Percentiles rank a stretch among this genome's conserved stretches.
These are phyloP conservation scores for Drosophila aff. DNA, from an alignment of 1,140 invertebrate genomes.

Conservation along the genomic window DNA sequence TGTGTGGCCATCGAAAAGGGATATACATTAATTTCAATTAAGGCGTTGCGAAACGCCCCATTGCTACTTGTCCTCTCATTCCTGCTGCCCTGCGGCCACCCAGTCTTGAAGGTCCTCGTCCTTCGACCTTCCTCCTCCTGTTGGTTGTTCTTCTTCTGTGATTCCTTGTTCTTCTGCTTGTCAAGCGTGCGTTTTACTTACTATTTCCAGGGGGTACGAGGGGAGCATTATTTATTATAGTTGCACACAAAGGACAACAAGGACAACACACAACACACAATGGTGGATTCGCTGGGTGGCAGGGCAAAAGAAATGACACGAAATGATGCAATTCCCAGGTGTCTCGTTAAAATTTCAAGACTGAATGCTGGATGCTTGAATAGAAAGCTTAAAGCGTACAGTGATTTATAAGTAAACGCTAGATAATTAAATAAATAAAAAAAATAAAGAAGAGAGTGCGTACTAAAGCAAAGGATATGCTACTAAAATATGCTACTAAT, in stretches of 20 bases:
- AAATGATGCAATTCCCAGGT: slow-evolving; percentile 72
- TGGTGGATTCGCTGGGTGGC: slow-evolving; percentile 42
- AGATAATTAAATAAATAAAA: neutral
- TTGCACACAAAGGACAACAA: slow-evolving; percentile 74
- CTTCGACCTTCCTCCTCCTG: neutral
- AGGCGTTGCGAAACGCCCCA: slow-evolving; percentile 57
- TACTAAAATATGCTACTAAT: neutral
- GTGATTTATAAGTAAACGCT: neutral
- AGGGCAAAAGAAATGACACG: slow-evolving; percentile 60
- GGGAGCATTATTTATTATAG: slow-evolving; percentile 78
- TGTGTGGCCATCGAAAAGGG: slow-evolving; percentile 72
- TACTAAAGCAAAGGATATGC: neutral
- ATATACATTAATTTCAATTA: slow-evolving; percentile 82
- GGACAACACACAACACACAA: slow-evolving; percentile 39
- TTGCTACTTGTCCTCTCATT: slow-evolving; percentile 43
- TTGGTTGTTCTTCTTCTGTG: slow-evolving; percentile 54
- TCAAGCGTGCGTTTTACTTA: slow-evolving; percentile 51
- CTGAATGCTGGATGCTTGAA: neutral
- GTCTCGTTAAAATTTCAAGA: slow-evolving; percentile 76
- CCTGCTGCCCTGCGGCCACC: slow-evolving; percentile 22
- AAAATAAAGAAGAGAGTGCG: neutral
- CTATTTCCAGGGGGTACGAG: slow-evolving; percentile 1
- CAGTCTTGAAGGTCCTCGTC: slow-evolving; percentile 21
- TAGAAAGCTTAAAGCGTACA: neutral
- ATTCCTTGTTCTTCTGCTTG: slow-evolving; percentile 62